phyloP scores from a whole-genome alignment of 1,140 invertebrate species.

The Gryllus bimaculatus region DNA sequence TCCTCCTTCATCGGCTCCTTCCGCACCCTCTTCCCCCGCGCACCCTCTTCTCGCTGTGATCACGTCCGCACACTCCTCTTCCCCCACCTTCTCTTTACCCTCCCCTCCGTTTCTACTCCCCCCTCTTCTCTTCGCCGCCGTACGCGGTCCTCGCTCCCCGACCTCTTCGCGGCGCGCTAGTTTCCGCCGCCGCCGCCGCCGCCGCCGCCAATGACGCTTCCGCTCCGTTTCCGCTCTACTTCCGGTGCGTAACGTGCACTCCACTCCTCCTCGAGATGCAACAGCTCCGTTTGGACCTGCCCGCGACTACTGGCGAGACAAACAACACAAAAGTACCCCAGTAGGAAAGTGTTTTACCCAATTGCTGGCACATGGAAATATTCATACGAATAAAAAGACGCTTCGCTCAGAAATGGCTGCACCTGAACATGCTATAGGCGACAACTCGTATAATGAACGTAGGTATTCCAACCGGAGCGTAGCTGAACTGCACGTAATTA shows the following conservation, averaged over 20 bases:
- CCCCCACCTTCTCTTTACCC: too few relatives aligned
- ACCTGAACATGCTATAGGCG: too few relatives aligned
- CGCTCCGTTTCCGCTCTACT: background rate
- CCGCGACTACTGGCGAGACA: too few relatives aligned
- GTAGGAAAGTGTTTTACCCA: too few relatives aligned
- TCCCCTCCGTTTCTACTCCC: background rate
- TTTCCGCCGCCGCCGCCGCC: background rate
- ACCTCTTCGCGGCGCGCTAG: background rate
- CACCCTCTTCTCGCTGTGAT: background rate
- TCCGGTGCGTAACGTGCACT: background rate
- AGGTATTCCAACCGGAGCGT: too few relatives aligned
- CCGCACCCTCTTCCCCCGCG: background rate
- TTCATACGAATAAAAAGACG: too few relatives aligned
- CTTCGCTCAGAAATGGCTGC: too few relatives aligned
- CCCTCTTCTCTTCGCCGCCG: background rate
- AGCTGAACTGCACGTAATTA: too few relatives aligned
- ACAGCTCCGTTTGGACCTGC: too few relatives aligned
- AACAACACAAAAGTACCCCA: too few relatives aligned
- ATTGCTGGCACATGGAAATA: too few relatives aligned
- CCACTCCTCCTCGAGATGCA: background rate
- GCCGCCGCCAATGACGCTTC: background rate
- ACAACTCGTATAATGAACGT: too few relatives aligned
- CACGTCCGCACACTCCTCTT: background rate
- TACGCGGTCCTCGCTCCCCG: background rate
- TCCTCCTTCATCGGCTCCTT: background rate